phyloP scores from a whole-genome alignment of 2,888 invertebrate genomes.

The Apocheima hispidaria region DNA sequence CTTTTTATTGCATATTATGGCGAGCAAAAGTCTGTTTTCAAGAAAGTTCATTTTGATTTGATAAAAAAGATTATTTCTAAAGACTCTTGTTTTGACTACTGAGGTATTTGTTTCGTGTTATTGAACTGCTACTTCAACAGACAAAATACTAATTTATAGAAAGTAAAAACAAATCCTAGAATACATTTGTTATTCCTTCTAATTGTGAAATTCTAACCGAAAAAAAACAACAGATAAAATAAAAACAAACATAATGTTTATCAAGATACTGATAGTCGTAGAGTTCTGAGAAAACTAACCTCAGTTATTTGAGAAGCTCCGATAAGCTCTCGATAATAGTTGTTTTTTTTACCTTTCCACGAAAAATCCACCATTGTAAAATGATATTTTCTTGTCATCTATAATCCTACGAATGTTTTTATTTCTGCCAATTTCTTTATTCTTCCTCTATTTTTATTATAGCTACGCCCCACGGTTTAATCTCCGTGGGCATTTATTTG shows the following conservation, averaged over 20 bases:
- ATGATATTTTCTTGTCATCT: constrained; percentile 4
- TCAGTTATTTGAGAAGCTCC: constrained; percentile 4
- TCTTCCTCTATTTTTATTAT: too few species aligned
- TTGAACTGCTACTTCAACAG: too few species aligned
- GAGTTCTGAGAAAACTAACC: constrained; percentile 5
- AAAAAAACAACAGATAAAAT: constrained; percentile 3
- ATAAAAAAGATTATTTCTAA: too few species aligned
- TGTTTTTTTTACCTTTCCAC: constrained; percentile 4
- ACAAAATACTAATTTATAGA: too few species aligned
- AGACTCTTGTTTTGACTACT: too few species aligned
- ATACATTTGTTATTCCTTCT: background rate
- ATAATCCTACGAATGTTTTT: background rate
- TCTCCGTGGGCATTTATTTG: too few species aligned
- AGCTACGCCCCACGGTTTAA: too few species aligned
- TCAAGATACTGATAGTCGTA: background rate
- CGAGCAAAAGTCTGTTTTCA: too few species aligned
- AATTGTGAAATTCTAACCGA: background rate
- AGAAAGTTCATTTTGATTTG: too few species aligned
- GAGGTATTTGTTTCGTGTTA: too few species aligned
- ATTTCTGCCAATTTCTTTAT: background rate
- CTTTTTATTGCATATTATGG: too few species aligned
- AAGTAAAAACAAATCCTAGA: background rate
- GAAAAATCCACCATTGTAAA: background rate
- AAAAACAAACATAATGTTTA: constrained; percentile 9
- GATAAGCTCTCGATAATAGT: constrained; percentile 17